phyloP scores from a whole-genome alignment of 2,888 invertebrate species.

The Andrena hattorfiana region DNA sequence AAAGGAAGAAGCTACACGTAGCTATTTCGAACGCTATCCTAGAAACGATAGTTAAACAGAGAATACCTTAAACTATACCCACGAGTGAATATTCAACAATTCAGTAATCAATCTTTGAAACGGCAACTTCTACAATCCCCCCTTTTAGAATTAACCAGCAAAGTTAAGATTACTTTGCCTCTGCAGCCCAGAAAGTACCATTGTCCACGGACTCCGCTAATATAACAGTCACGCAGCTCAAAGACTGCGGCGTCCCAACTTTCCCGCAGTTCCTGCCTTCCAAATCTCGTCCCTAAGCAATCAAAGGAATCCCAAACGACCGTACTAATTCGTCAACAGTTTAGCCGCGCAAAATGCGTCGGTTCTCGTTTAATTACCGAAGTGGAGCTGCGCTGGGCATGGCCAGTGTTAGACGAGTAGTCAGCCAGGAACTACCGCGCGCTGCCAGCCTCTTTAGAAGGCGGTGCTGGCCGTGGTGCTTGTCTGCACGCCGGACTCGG shows the following conservation, averaged over 20 bases:
- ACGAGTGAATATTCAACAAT: neutral
- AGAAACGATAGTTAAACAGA: neutral
- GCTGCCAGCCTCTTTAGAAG: constrained; percentile 60
- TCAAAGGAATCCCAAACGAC: neutral
- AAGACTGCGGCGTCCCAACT: neutral
- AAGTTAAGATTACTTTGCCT: neutral
- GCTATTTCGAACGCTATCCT: no score
- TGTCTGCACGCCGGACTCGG: constrained; percentile 76
- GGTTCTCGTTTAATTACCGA: constrained; percentile 1
- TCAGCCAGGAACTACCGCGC: neutral
- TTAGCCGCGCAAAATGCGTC: neutral
- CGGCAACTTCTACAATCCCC: neutral
- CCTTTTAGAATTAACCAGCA: neutral
- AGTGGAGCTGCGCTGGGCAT: neutral
- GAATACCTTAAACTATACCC: neutral
- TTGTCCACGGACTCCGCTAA: neutral
- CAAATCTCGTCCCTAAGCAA: neutral
- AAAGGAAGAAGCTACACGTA: neutral
- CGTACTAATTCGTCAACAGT: neutral
- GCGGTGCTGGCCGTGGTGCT: constrained; percentile 73
- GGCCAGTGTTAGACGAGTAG: neutral
- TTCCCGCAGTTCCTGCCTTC: neutral
- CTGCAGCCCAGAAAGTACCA: neutral
- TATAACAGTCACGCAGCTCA: neutral
- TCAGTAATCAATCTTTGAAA: neutral